phyloP scores from a whole-genome alignment of 2,888 invertebrate genomes.

The Plagodis pulveraria region DNA sequence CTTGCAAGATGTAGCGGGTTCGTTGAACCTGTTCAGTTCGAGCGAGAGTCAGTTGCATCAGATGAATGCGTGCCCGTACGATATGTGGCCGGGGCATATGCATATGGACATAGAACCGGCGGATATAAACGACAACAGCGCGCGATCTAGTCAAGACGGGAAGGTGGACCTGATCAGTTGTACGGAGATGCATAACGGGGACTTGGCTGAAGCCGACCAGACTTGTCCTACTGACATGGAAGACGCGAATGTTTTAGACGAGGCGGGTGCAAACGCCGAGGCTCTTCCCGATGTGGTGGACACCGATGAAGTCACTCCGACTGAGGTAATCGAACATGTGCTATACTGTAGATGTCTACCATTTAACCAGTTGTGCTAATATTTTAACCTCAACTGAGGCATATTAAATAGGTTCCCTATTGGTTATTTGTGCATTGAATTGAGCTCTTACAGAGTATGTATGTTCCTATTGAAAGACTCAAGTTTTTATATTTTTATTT shows the following conservation, averaged over 20 bases:
- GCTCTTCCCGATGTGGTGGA: conserved; percentile 78
- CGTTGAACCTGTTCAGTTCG: conserved; percentile 69
- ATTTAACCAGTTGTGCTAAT: conserved; percentile 47
- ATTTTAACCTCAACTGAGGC: neutral
- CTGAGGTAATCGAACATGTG: conserved; percentile 80
- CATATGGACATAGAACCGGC: conserved; percentile 66
- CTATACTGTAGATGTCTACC: conserved; percentile 80
- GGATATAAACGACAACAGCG: conserved; percentile 61
- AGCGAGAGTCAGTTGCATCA: conserved; percentile 72
- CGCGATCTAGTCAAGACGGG: conserved; percentile 69
- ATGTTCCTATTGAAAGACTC: too few species aligned
- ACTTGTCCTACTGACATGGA: conserved; percentile 80
- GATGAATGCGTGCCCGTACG: conserved; percentile 69
- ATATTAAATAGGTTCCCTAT: neutral
- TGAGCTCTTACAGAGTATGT: neutral
- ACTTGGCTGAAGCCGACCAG: conserved; percentile 93
- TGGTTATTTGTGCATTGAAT: too few species aligned
- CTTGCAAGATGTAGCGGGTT: conserved; percentile 78
- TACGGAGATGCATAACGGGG: conserved; percentile 87
- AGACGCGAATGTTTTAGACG: conserved; percentile 49
- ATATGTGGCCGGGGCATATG: conserved; percentile 71
- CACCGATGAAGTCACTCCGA: conserved; percentile 79
- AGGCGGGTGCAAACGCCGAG: conserved; percentile 56
- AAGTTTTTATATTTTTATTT: too few species aligned
- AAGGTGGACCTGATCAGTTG: conserved; percentile 77